Evolutionary conservation across 1,140 invertebrate genomes (phyloP), one percentile per base, ranked within the genome.

Genomic region (Lethocerus indicus): DNA sequence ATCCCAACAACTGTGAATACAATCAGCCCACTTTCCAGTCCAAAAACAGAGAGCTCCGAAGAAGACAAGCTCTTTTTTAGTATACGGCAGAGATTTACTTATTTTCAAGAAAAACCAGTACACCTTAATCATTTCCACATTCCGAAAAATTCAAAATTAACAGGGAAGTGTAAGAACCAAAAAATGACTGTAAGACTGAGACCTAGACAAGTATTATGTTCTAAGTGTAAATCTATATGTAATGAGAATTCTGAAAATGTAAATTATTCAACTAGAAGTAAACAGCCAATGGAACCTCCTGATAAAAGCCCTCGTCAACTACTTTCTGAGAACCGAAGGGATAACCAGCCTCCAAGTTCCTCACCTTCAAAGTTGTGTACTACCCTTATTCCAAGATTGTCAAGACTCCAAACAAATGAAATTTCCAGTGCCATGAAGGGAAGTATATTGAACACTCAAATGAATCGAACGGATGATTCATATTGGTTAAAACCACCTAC

Each of bases 161-260:
- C 36, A 55, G 52, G 51, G 40, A 55, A 57, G 49, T 37, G 65
- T 67, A 29, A 70, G 69, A 58, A 71, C 70, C 56, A 76, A 75
- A 60, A 75, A 73, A 81, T 86, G 67, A 87, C 83, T 32, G 83
- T 87, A 21, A 69, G 84, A 55, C 62, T 89, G 50, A 68, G 86
- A 54, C 84, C 85, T 1, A 69, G 86, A 24, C 83, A 88, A 64
- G 83, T 87, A 2, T 63, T 89, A n/a, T 89, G 86, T 67, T 86
- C 82, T 39, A 87, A 87, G 62, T 89, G 86, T 60, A 74, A 81
- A 62, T 79, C 79, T 36, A 83, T 83, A 53, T 88, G 84, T 62
- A 83, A 83, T 64, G 84, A 87, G 63, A 85, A 84, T 60, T 83
- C 76, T 57, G 80, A 84, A 68, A 84, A 82, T 63, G 79, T 84